Conservation (phyloP, 2,797 vertebrate species). For the Notoglanidium macrostoma region DNA sequence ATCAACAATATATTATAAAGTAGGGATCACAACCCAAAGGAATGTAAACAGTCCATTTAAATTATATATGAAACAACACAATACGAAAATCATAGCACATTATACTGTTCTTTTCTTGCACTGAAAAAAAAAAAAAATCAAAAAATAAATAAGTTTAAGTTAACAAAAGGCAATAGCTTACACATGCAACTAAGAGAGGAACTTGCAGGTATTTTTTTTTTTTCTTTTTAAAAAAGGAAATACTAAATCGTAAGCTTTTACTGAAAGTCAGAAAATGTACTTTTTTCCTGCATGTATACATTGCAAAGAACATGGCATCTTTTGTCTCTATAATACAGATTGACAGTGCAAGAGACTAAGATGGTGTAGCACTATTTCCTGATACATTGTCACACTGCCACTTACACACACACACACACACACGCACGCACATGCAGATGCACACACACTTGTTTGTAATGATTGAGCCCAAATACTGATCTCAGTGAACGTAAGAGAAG, state of each 20-base stretch:
- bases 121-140: conserved; percentile 64
- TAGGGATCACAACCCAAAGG: conserved; percentile 63
- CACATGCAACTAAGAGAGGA: conserved; percentile 54
- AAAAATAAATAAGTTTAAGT: conserved; percentile 80
- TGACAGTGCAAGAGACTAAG: conserved; percentile 54
- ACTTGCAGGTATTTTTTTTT: conserved; percentile 21
- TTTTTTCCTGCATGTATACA: conserved; percentile 9
- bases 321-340: conserved; percentile 46
- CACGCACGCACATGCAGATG: not conserved
- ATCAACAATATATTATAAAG: conserved; percentile 77
- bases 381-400: conserved; percentile 55
- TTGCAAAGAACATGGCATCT: conserved; percentile 33
- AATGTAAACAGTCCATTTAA: conserved; percentile 80
- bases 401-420: conserved; percentile 19
- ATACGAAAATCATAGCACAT: conserved; percentile 67
- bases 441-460: conserved; percentile 37
- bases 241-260: conserved; percentile 33
- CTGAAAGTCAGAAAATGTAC: conserved; percentile 17
- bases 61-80: conserved; percentile 70
- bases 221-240: conserved; percentile 17
- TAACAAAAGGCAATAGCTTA: conserved; percentile 69
- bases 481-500: conserved; percentile 23
- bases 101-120: conserved; percentile 65
- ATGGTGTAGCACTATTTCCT: conserved; percentile 40
- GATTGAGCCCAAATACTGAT: conserved; percentile 47